Conservation (phyloP, 2,797 vertebrate genomes). For the Danionella dracula region DNA sequence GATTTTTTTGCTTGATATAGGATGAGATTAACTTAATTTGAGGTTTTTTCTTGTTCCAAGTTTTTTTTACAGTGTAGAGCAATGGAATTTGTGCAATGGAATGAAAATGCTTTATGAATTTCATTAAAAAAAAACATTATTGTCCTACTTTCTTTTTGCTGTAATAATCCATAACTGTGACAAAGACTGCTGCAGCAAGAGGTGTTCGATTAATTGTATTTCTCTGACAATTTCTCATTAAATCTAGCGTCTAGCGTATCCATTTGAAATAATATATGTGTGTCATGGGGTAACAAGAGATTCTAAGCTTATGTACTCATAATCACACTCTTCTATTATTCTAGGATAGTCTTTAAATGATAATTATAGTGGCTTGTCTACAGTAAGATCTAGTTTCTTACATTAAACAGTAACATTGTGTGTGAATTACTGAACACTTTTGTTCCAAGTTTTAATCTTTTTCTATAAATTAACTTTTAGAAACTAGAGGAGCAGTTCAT, state of each 20-base stretch:
- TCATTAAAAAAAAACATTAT: too few relatives aligned
- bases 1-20: too few relatives aligned
- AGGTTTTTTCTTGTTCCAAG: too few relatives aligned
- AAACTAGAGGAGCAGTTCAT: too few relatives aligned
- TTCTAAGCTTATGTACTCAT: conserved; percentile 30
- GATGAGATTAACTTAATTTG: too few relatives aligned
- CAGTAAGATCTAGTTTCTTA: conserved; percentile 24
- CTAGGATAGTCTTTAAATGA: conserved; percentile 35
- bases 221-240: conserved; percentile 46
- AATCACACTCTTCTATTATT: conserved; percentile 43
- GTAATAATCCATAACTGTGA: conserved; percentile 46
- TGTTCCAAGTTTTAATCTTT: too few relatives aligned
- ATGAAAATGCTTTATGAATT: conserved; percentile 37
- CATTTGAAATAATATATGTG: conserved; percentile 45
- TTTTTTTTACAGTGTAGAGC: too few relatives aligned
- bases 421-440: too few relatives aligned
- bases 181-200: conserved; percentile 17
- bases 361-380: conserved; percentile 37
- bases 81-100: too few relatives aligned
- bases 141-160: conserved; percentile 48
- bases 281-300: conserved; percentile 35
- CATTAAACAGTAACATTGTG: too few relatives aligned
- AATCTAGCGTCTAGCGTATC: conserved; percentile 38
- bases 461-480: too few relatives aligned
- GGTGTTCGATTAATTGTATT: conserved; percentile 51